Conservation (phyloP, 2,113 vertebrate genomes). For the Porphyrio hochstetteri region DNA sequence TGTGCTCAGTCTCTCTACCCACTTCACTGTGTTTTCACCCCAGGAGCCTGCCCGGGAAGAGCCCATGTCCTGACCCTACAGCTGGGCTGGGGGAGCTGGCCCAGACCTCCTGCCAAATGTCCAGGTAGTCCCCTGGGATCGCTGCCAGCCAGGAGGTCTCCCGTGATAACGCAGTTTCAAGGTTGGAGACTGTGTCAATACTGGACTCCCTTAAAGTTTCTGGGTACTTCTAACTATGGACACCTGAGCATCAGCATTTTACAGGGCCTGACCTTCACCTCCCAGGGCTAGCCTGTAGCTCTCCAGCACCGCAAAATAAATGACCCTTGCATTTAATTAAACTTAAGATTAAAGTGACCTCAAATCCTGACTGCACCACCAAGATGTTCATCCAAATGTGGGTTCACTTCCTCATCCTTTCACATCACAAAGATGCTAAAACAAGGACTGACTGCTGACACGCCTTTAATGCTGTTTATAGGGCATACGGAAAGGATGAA, state of each 20-base stretch:
- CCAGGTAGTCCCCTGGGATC: fast-evolving
- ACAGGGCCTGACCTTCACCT: neutral
- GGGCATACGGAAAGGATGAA: neutral
- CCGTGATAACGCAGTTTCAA: fast-evolving
- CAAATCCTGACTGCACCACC: neutral
- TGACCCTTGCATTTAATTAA: neutral
- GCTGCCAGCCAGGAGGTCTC: neutral
- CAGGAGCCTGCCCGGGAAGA: neutral
- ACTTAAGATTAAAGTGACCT: neutral
- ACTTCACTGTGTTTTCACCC: fast-evolving
- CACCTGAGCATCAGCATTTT: neutral
- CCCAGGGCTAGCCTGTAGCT: neutral
- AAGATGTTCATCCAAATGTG: neutral
- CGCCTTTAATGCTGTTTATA: neutral
- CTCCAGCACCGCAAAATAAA: neutral
- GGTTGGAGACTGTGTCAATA: neutral
- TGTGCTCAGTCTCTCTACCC: neutral
- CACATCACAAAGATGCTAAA: neutral
- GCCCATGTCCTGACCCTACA: neutral
- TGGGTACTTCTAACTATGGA: neutral
- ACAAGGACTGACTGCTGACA: neutral
- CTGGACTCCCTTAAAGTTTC: neutral
- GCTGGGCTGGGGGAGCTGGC: neutral
- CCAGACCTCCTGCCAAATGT: neutral
- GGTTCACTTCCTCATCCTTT: neutral